Evolutionary conservation across 2,888 invertebrate genomes (phyloP), one percentile per base, ranked within the genome.

Genomic region (Troglohyphantes excavatus): DNA sequence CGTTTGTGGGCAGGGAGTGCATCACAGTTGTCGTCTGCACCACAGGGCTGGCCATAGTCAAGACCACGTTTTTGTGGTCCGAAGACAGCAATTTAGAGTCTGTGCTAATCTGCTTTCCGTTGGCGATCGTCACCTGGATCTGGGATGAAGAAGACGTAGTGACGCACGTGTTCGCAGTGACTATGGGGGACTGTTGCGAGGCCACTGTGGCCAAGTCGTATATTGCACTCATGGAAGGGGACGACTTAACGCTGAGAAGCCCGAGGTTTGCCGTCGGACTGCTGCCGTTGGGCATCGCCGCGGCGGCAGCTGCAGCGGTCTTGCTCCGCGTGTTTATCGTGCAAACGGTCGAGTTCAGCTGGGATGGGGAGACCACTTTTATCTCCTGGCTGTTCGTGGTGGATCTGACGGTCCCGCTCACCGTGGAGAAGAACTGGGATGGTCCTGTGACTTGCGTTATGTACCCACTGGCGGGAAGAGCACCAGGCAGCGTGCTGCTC

Each of bases 161-260:
- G 29, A 70, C 61, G 59, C 85, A 85, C 2, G 79, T 79, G 86
- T 90, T 91, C 75, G 88, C 53, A 85, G 93, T 92, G 59, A 92
- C 91, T 53, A 93, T 88, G 19, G 92, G 93, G 89, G 92, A 92
- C 87, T 93, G 93, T 89, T 93, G 93, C 33, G 93, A 92, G 68
- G 93, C 93, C 67, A 93, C 92, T 73, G 91, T 92, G 6, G 93
- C 93, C 83, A 93, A 91, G 90, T 93, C 92, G 87, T 92, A 92
- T 79, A 93, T 93, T 53, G 93, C 92, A 92, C 91, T 92, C 76
- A 92, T 91, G 63, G 90, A 21, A 3, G 84, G 67, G 46, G 39
- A 75, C 19, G 90, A 72, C 83, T 79, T 90, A 23, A 76, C 78
- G 43, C 21, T 73, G n/a, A 89, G 68, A 61, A 83, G 23, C 19